Conservation (phyloP, 2,113 vertebrate species). For the Cygnus buccinator region DNA sequence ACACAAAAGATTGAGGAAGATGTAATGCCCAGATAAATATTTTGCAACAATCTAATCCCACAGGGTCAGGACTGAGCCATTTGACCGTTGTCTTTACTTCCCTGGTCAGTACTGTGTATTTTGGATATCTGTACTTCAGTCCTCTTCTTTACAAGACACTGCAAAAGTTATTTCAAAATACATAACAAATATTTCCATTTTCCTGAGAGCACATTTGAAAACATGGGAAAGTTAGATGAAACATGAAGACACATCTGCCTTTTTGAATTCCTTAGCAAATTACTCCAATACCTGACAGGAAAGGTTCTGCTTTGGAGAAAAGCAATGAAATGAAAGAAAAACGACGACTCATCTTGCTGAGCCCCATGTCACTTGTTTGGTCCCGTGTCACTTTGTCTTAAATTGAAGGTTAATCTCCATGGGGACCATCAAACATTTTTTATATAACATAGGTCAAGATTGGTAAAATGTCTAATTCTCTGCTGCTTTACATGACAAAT, state of each 20-base stretch:
- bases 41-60: background rate
- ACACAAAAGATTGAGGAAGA: background rate
- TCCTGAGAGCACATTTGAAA: background rate
- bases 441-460: background rate
- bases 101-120: background rate
- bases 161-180: background rate
- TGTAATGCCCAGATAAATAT: fast-evolving
- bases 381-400: background rate
- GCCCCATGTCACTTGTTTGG: background rate
- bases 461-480: background rate
- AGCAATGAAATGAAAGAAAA: background rate
- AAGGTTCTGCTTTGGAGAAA: background rate
- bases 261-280: background rate
- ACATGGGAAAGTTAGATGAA: background rate
- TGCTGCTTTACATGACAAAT: background rate
- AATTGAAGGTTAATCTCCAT: background rate
- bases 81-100: background rate
- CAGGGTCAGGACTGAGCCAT: background rate
- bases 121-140: background rate
- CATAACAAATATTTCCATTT: background rate
- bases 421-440: background rate
- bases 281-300: background rate
- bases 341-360: background rate
- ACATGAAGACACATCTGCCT: background rate
- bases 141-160: background rate